Conservation (phyloP, 1,140 invertebrate species). For the Drosophila bifasciata region DNA sequence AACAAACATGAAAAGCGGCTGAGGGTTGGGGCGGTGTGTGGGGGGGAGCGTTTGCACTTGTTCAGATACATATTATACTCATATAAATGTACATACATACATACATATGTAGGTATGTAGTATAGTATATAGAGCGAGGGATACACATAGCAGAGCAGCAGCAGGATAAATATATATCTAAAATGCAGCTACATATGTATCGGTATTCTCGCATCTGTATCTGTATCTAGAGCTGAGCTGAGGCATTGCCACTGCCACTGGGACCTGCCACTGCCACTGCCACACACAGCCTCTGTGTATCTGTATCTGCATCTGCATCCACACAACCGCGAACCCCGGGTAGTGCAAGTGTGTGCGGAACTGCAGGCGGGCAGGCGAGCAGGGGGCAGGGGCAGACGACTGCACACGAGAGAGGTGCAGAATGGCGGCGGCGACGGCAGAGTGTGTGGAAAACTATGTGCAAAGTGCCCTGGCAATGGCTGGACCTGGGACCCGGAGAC, state of each 20-base stretch:
- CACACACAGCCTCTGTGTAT: constrained; percentile 7
- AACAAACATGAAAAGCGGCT: constrained; percentile 29
- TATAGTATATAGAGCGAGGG: constrained; percentile 31
- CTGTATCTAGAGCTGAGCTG: constrained; percentile 9
- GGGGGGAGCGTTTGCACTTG: constrained; percentile 33
- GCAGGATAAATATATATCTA: constrained; percentile 13
- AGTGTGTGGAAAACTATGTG: no score
- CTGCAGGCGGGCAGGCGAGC: no score
- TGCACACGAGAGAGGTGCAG: no score
- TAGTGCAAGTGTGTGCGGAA: no score
- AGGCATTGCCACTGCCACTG: constrained; percentile 14
- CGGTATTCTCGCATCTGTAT: constrained; percentile 36
- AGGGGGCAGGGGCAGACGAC: no score
- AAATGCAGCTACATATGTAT: constrained; percentile 34
- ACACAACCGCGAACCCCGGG: constrained; percentile 16
- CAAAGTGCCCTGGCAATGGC: no score
- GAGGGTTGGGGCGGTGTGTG: no score
- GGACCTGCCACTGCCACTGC: background rate
- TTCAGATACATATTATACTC: constrained; percentile 25
- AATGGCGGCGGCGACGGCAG: no score
- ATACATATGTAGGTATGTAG: constrained; percentile 17
- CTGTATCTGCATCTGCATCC: constrained; percentile 44
- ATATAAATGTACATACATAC: background rate
- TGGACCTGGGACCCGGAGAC: no score
- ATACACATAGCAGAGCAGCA: constrained; percentile 9